These are phyloP conservation scores for Anthonomus grandis DNA, from an alignment of 1,140 invertebrate genomes.

Conservation along the genomic window DNA sequence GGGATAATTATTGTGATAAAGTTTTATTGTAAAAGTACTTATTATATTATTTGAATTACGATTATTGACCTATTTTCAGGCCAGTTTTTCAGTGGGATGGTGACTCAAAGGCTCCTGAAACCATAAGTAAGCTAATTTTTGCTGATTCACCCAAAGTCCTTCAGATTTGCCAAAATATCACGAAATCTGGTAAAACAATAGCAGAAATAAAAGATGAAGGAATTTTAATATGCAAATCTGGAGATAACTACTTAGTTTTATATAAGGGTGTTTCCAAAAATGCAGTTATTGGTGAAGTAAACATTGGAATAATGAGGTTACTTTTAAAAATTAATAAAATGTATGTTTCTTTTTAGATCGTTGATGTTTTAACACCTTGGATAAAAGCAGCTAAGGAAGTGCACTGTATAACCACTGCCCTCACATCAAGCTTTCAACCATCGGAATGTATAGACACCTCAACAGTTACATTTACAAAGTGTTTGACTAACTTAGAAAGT, in stretches of 20 bases:
- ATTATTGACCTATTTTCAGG: slow-evolving; percentile 22
- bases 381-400: slow-evolving; percentile 30
- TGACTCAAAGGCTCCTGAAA: slow-evolving; percentile 14
- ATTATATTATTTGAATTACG: background rate
- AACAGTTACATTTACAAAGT: slow-evolving; percentile 25
- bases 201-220: slow-evolving; percentile 29
- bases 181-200: slow-evolving; percentile 15
- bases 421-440: slow-evolving; percentile 8
- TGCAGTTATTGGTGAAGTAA: slow-evolving; percentile 29
- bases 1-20: too few species aligned
- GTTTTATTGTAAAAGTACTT: background rate
- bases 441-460: slow-evolving; percentile 1
- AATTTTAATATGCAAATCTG: slow-evolving; percentile 19
- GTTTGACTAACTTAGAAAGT: slow-evolving; percentile 22
- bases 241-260: slow-evolving; percentile 23
- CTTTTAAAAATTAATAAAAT: background rate
- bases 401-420: slow-evolving; percentile 29
- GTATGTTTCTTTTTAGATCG: slow-evolving; percentile 30
- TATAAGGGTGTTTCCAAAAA: slow-evolving; percentile 28
- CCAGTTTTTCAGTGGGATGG: slow-evolving; percentile 32
- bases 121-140: slow-evolving; percentile 34
- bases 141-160: slow-evolving; percentile 32
- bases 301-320: background rate
- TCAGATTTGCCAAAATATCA: slow-evolving; percentile 23
- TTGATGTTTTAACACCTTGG: slow-evolving; percentile 29